Conservation (phyloP, 2,888 invertebrate genomes). For the Lithophane leautieri region DNA sequence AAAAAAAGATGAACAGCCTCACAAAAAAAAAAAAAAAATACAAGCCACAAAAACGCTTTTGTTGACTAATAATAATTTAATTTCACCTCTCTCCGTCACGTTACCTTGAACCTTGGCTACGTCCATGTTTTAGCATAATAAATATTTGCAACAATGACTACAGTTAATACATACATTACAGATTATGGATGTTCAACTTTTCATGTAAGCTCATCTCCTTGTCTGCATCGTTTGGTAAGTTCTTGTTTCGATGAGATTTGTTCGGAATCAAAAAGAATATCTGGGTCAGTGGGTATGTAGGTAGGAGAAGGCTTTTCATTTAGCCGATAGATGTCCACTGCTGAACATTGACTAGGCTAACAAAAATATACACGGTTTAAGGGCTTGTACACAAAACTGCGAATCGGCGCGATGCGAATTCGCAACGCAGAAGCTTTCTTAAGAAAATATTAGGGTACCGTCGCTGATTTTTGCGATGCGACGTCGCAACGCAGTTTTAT, state of each 20-base stretch:
- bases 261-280: constrained; percentile 57
- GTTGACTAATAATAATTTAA: not conserved
- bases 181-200: constrained; percentile 41
- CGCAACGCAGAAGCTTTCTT: no score
- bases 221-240: constrained; percentile 55
- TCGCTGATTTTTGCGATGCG: no score
- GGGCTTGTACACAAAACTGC: no score
- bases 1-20: not conserved
- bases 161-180: constrained; percentile 43
- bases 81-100: not conserved
- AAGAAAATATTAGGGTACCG: no score
- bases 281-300: constrained; percentile 40
- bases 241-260: constrained; percentile 59
- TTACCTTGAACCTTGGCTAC: constrained; percentile 28
- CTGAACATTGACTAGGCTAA: not conserved
- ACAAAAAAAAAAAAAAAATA: not conserved
- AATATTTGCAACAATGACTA: constrained; percentile 38
- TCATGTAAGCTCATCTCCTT: constrained; percentile 45
- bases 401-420: no score
- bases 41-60: not conserved
- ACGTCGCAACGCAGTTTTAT: no score
- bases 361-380: not conserved
- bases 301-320: not conserved
- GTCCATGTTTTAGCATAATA: constrained; percentile 26
- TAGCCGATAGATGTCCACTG: constrained; percentile 26